Base-by-base conservation (phyloP, 2,797 vertebrate species). In the Thalassophryne amazonica region DNA sequence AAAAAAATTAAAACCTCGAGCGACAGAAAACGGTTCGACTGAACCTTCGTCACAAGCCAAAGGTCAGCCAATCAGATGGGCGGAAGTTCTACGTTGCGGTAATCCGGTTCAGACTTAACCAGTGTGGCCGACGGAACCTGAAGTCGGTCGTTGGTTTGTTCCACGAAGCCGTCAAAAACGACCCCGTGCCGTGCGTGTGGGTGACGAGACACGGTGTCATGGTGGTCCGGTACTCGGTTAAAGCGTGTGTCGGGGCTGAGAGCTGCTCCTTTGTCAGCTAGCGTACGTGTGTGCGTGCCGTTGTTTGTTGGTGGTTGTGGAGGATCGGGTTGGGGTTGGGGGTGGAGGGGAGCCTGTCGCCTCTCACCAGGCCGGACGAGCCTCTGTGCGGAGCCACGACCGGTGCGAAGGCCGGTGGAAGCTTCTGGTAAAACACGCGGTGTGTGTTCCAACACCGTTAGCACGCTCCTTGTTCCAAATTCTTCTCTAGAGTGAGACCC, bases 41-140 rank as follows among this genome's bases (percentile, higher is more conserved):
- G 28, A 74, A 41, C 34, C 42, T 12, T 25, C 61, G 80, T 86
- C 86, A 88, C 73, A 43, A 63, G 72, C 32, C 67, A 83, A 76
- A 84, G 83, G 60, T 73, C 73, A 78, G 16, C 89, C 88, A 90
- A 88, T 89, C 69, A 83, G 66, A 66, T 2, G 36, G 46, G 69
- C 78, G 81, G 78, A 86, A 84, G 73, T 77, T 50, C 68, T 69
- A 24, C 56, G 60, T 65, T 87, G 81, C 80, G 62, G 86, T 87
- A 80, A 78, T 89, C 81, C 82, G 78, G 84, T 84, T 83, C 76
- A 73, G 83, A 83, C 76, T 70, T 80, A 79, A 79, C 79, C 74
- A 84, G 82, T 83, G 80, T 83, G 83, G 78, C 76, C 75, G 82
- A 56, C 28, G 11, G 38, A 12, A 78, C 21, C 57, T 30, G 13